A percentile compares a stretch with the other conserved stretches of the same genome.
These are phyloP conservation scores for Melanerpes aurifrons DNA, from an alignment of 2,113 vertebrate genomes.

Conservation along the genomic window DNA sequence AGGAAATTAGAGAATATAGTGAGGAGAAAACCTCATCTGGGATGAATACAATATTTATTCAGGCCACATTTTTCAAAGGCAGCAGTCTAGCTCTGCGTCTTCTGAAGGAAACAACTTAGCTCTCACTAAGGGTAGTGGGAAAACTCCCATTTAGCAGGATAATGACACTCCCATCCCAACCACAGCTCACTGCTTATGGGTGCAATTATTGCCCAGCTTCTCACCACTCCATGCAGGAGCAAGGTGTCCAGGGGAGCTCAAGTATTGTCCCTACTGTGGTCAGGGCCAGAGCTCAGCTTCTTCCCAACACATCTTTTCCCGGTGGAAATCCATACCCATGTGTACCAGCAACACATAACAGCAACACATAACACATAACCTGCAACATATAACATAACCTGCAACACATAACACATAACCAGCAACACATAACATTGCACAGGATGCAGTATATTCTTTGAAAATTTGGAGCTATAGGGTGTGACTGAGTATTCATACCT, in stretches of 20 bases:
- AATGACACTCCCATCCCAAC: neutral
- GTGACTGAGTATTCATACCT: neutral
- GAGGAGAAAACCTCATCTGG: neutral
- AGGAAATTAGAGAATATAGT: neutral
- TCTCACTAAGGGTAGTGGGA: neutral
- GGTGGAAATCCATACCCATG: neutral
- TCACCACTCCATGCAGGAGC: neutral
- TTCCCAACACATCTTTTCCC: neutral
- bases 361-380: no score
- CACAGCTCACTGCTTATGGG: neutral
- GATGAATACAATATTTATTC: conserved; percentile 8
- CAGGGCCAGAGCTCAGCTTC: rapidly evolving
- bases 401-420: rapidly evolving
- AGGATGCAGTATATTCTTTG: neutral
- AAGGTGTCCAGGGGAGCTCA: neutral
- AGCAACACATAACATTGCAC: neutral
- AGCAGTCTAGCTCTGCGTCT: neutral
- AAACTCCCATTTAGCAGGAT: neutral
- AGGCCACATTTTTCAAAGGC: conserved; percentile 16
- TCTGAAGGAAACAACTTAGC: neutral
- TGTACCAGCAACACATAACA: rapidly evolving
- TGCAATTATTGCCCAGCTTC: no score
- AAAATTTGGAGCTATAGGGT: neutral
- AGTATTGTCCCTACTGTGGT: rapidly evolving
- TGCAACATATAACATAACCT: rapidly evolving